Base-by-base conservation (phyloP, 2,113 vertebrate genomes). In the Natator depressus region DNA sequence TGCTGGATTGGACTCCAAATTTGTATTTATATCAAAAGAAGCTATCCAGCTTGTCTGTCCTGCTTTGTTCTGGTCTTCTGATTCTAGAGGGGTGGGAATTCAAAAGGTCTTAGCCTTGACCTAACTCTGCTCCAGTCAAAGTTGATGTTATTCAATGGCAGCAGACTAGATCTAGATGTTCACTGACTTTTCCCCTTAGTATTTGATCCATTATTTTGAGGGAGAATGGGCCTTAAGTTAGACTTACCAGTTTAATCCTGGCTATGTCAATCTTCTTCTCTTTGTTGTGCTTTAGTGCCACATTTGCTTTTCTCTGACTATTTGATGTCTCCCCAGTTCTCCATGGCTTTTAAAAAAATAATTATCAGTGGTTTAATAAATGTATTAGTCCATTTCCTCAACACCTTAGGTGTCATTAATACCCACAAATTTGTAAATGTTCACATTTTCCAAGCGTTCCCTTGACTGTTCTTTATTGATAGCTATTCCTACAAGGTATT, bases 41-140 rank as follows among this genome's bases (percentile, higher is more conserved):
- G 42, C 12, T 82, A 46, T 53, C 51, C 80, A 2, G 0, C 0
- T 0, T n/a, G 82, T 20, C 83, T 89, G 46, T 79, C 10, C 2
- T 83, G 20, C 24, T 57, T 89, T 89, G n/a, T 75, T 88, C 5
- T 14, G 1, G 31, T 91, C 38, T 22, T 80, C 65, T n/a, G 17
- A 69, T n/a, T 91, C 42, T 76, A 76, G 13, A 88, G 55, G n/a
- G 65, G 75, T 47, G 11, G 3, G 27, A 42, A 88, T 88, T 79
- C 59, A 89, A 95, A 89, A 14, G 12, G 22, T 24, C 31, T 49
- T 79, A 55, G 4, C 76, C 82, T 46, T 10, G 65, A 65, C 53
- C 11, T 89, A 57, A 65, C 55, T 17, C 57, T 49, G 49, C 29
- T 47, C 46, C 50, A 38, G 72, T 4, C 10, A 0, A 0, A 65